Evolutionary conservation across 64 coral and sea anemone species (phyloP).

Genomic region (Pocillopora damicornis): DNA sequence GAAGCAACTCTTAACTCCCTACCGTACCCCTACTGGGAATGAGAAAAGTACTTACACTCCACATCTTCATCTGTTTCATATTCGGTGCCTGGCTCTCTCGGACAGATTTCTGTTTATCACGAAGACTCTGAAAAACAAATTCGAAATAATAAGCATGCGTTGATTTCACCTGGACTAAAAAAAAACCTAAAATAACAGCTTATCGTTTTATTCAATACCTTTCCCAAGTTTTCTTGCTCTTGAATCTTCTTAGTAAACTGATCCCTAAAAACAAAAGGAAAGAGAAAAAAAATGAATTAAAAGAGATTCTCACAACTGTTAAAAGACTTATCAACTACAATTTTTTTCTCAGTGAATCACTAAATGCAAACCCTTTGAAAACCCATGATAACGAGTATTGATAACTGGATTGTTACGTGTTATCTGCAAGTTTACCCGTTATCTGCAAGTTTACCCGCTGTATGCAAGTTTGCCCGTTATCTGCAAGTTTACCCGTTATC

Average conservation of each 20-base stretch:
- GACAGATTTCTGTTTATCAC: slow-evolving; percentile 93
- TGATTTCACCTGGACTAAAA: background rate
- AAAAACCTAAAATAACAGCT: background rate
- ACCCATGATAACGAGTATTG: no score
- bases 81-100: slow-evolving; percentile 90
- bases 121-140: slow-evolving; percentile 62
- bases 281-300: background rate
- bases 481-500: no score
- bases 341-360: no score
- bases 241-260: slow-evolving; percentile 96
- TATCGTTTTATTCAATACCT: slow-evolving; percentile 45
- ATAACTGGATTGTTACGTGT: no score
- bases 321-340: background rate
- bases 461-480: no score
- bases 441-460: no score
- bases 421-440: no score
- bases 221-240: slow-evolving; percentile 97
- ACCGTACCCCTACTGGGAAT: background rate
- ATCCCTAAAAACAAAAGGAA: slow-evolving; percentile 58
- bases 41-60: slow-evolving; percentile 71
- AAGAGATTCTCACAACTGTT: background rate
- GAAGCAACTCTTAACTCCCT: background rate
- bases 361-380: no score
- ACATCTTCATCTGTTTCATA: slow-evolving; percentile 99
- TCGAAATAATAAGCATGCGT: background rate